Evolutionary conservation across 2,797 vertebrate genomes (phyloP).

Genomic region (Sebastiscus albofasciatus): DNA sequence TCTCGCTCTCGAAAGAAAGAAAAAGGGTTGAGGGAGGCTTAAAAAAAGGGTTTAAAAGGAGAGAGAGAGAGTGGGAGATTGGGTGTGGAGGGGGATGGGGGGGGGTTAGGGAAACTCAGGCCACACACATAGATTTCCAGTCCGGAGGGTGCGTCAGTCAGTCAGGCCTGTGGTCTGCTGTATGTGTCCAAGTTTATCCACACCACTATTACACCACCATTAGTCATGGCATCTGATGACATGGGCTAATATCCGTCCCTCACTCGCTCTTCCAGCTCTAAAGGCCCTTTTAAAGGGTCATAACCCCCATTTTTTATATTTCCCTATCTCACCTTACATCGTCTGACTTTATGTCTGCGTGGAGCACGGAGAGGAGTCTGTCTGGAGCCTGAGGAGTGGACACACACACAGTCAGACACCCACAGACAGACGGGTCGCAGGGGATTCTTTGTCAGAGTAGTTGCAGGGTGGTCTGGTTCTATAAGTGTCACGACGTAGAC

Average conservation of each 20-base stretch:
- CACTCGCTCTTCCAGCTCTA: conserved; percentile 29
- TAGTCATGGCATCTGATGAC: conserved; percentile 72
- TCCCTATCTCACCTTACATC: conserved; percentile 58
- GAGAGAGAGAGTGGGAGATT: background rate
- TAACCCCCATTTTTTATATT: conserved; percentile 15
- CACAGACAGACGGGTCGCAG: conserved; percentile 27
- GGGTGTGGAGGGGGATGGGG: background rate
- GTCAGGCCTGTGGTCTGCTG: conserved; percentile 68
- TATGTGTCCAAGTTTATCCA: conserved; percentile 72
- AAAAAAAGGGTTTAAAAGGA: conserved; percentile 14
- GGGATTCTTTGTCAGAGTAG: conserved; percentile 56
- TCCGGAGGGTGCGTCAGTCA: conserved; percentile 68
- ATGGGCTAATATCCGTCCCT: conserved; percentile 46
- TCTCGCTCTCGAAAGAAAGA: conserved; percentile 27
- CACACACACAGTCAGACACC: conserved; percentile 37
- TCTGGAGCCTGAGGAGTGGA: conserved; percentile 61
- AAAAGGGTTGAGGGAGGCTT: conserved; percentile 22
- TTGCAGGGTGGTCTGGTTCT: conserved; percentile 74
- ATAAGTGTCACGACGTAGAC: conserved; percentile 47
- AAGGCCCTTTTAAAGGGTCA: conserved; percentile 38
- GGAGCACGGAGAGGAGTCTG: conserved; percentile 49
- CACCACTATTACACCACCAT: conserved; percentile 65
- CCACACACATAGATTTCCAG: conserved; percentile 79
- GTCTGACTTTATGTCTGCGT: conserved; percentile 55
- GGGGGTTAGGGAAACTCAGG: conserved; percentile 25